phyloP scores from a whole-genome alignment of 2,797 vertebrate genomes.

The Eleutherodactylus coqui region DNA sequence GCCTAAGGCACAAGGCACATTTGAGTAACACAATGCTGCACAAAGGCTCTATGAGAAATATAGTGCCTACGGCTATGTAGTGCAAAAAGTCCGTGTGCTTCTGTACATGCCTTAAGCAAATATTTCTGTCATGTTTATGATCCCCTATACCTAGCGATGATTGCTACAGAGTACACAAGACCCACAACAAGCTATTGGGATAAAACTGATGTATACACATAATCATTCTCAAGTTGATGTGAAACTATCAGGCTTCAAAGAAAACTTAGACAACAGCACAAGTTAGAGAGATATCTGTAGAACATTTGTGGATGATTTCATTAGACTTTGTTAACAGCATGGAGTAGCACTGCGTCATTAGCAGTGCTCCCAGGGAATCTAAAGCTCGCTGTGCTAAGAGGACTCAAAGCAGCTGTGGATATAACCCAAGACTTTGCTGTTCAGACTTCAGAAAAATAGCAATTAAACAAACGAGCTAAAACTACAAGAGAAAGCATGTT shows the following conservation, averaged over 20 bases:
- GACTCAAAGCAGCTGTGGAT: slow-evolving; percentile 20
- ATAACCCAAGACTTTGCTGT: slow-evolving; percentile 6
- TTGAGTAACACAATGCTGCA: too few relatives aligned
- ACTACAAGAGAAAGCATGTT: background rate
- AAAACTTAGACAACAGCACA: background rate
- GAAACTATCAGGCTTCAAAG: background rate
- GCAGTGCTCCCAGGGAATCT: slow-evolving; percentile 15
- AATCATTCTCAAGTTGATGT: background rate
- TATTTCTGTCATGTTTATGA: too few relatives aligned
- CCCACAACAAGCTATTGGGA: background rate
- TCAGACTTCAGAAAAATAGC: background rate
- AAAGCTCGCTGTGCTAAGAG: slow-evolving; percentile 38
- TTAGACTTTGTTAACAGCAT: slow-evolving; percentile 44
- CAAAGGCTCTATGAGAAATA: too few relatives aligned
- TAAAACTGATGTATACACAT: background rate
- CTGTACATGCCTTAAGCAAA: too few relatives aligned
- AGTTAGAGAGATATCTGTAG: background rate
- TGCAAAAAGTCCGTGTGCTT: too few relatives aligned
- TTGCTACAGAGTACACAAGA: background rate
- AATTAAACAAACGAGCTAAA: background rate
- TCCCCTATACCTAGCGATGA: too few relatives aligned
- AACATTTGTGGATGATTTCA: slow-evolving; percentile 37
- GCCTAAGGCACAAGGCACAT: too few relatives aligned
- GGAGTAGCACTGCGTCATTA: slow-evolving; percentile 28
- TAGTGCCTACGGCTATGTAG: too few relatives aligned